Evolutionary conservation across 1,140 invertebrate species (phyloP).

Genomic region (Hyles euphorbiae): DNA sequence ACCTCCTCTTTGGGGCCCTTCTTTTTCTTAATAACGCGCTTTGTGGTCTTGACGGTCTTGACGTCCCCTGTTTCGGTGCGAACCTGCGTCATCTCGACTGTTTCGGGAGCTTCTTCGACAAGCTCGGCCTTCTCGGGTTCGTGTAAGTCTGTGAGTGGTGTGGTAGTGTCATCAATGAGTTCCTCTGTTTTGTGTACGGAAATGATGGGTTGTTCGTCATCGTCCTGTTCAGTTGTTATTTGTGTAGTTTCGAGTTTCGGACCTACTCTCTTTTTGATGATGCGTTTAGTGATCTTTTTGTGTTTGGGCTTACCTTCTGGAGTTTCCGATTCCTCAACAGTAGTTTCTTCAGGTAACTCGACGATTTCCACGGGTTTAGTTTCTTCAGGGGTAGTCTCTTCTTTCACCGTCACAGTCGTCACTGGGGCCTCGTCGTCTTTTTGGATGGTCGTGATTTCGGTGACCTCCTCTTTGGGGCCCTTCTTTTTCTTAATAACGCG

Average conservation of each 20-base stretch:
- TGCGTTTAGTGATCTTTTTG: constrained; percentile 38
- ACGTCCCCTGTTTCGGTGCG: constrained; percentile 21
- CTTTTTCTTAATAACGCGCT: constrained; percentile 31
- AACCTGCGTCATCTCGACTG: constrained; percentile 19
- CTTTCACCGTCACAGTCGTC: no score
- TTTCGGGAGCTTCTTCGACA: constrained; percentile 59
- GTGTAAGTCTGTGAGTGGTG: constrained; percentile 12
- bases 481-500: no score
- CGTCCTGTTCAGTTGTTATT: constrained; percentile 28
- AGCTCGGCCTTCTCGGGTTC: constrained; percentile 5
- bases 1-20: constrained; percentile 1
- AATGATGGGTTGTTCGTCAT: constrained; percentile 27
- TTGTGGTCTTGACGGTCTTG: constrained; percentile 19
- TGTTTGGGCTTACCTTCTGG: constrained; percentile 20
- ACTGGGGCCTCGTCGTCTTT: no score
- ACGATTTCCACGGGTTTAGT: no score
- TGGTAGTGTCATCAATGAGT: constrained; percentile 14
- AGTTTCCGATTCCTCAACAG: no score
- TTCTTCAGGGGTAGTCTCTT: no score
- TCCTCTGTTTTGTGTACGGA: constrained; percentile 28
- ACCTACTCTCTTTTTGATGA: constrained; percentile 42
- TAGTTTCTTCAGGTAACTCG: no score
- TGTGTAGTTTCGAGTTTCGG: constrained; percentile 40
- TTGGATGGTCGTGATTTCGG: no score
- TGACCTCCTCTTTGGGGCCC: no score